Evolutionary conservation across 2,797 vertebrate species (phyloP).

Genomic region (Pterois miles): DNA sequence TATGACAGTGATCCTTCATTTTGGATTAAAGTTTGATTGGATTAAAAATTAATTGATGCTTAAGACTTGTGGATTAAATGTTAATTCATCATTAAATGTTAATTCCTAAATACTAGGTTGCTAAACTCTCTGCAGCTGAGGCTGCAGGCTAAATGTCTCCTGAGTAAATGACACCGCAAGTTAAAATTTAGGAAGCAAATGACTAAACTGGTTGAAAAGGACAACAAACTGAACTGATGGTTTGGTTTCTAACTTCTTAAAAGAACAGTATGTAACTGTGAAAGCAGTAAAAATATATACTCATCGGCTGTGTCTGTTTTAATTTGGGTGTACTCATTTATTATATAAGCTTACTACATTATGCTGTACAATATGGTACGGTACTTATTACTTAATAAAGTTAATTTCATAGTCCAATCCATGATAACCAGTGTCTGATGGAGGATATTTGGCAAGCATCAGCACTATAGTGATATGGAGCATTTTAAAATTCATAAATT

Average conservation of each 20-base stretch:
- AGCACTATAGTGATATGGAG: not conserved
- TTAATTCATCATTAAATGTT: conserved; percentile 69
- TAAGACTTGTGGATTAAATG: conserved; percentile 59
- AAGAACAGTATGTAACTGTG: not conserved
- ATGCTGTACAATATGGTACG: not conserved
- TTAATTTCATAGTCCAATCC: not conserved
- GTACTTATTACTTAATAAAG: not conserved
- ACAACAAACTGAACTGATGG: not conserved
- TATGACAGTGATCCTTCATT: conserved; percentile 30
- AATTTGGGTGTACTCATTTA: not conserved
- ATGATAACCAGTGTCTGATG: not conserved
- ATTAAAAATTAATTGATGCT: conserved; percentile 56
- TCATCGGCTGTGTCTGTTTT: not conserved
- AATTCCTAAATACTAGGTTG: conserved; percentile 41
- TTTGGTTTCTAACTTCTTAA: not conserved
- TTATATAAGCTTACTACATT: not conserved
- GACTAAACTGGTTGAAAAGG: not conserved
- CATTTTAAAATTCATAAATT: no score
- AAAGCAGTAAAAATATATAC: not conserved
- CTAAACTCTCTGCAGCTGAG: conserved; percentile 28
- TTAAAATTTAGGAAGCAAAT: not conserved
- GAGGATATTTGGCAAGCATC: not conserved
- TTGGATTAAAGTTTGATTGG: conserved; percentile 59
- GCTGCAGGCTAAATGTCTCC: conserved; percentile 8
- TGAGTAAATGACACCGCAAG: not conserved